Percentiles rank a stretch among this genome's conserved stretches.
Evolutionary conservation across 1,140 invertebrate species (phyloP).

Genomic region (Drosophila tsacasi): DNA sequence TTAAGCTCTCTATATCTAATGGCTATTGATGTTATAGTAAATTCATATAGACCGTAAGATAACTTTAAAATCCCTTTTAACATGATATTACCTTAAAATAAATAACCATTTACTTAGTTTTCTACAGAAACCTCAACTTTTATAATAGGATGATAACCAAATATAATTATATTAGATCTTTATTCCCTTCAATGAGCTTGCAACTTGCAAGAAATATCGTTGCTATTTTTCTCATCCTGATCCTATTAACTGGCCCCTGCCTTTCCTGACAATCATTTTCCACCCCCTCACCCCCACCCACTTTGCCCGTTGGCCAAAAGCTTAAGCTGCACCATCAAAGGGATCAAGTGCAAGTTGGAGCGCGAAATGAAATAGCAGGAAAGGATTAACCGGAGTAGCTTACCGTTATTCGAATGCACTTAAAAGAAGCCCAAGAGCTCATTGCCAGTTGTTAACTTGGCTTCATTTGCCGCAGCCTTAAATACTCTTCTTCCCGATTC

Average conservation of each 20-base stretch:
- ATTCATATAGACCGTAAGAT: too few relatives aligned
- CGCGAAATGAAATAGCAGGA: constrained; percentile 7
- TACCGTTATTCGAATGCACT: constrained; percentile 41
- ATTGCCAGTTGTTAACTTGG: constrained; percentile 52
- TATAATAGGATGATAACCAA: too few relatives aligned
- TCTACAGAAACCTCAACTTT: not conserved
- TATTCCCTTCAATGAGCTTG: not conserved
- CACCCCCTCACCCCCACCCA: not conserved
- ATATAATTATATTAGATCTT: not conserved
- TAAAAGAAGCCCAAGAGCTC: constrained; percentile 22
- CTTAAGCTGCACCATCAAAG: constrained; percentile 28
- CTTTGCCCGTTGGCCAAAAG: not conserved
- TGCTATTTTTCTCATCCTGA: not conserved
- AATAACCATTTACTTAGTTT: not conserved
- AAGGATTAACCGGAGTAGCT: constrained; percentile 43
- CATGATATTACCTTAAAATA: too few relatives aligned
- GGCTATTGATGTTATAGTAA: too few relatives aligned
- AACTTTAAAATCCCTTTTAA: too few relatives aligned
- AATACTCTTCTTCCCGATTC: constrained; percentile 50
- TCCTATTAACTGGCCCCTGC: constrained; percentile 1
- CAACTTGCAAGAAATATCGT: not conserved
- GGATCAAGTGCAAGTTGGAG: constrained; percentile 6
- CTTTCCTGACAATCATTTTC: not conserved
- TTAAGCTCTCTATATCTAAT: not conserved
- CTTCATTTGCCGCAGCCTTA: constrained; percentile 62